These are phyloP conservation scores for Ornithoptera alexandrae DNA, from an alignment of 2,888 invertebrate species.

Conservation along the genomic window DNA sequence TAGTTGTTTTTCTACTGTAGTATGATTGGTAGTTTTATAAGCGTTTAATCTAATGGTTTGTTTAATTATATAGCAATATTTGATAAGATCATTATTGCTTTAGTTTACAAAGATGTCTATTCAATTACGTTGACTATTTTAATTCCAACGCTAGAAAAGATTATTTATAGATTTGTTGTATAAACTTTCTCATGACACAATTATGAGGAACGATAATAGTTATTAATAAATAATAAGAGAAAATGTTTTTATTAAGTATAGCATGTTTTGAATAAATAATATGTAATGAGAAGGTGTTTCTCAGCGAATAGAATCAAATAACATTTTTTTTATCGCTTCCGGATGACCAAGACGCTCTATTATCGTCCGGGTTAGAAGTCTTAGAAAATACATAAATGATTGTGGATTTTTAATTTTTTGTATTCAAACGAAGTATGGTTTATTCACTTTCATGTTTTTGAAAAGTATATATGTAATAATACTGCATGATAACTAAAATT, in stretches of 20 bases:
- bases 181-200: slow-evolving; percentile 20
- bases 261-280: not conserved
- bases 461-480: too few relatives aligned
- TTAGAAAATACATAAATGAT: not conserved
- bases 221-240: slow-evolving; percentile 4
- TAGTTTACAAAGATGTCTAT: slow-evolving; percentile 10
- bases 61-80: too few relatives aligned
- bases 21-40: too few relatives aligned
- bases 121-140: slow-evolving; percentile 11
- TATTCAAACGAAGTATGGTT: too few relatives aligned
- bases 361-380: not conserved
- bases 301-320: not conserved
- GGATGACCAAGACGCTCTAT: not conserved
- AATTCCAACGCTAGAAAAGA: slow-evolving; percentile 5
- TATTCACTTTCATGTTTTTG: too few relatives aligned
- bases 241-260: not conserved
- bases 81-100: not conserved
- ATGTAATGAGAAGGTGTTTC: not conserved
- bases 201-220: slow-evolving; percentile 10
- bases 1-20: too few relatives aligned
- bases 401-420: too few relatives aligned
- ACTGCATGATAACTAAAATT: too few relatives aligned
- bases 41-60: too few relatives aligned
- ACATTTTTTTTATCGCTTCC: not conserved
- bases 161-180: slow-evolving; percentile 10